Conservation (phyloP, 1,140 invertebrate genomes). For the Manduca sexta region DNA sequence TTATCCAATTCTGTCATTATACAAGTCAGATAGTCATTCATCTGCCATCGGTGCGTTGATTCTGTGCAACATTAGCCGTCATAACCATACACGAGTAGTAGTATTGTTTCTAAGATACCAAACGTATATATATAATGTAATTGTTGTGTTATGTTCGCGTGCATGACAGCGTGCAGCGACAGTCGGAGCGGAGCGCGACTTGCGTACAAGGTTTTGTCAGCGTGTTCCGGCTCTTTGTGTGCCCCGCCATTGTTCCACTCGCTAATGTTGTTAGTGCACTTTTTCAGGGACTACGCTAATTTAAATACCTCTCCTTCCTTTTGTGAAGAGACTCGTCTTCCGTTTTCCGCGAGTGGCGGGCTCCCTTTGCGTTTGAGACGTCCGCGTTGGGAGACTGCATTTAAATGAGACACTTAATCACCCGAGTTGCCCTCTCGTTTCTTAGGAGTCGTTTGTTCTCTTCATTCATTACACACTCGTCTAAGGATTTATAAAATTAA, state of each 20-base stretch:
- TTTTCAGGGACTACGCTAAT: slow-evolving; percentile 70
- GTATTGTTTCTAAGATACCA: too few species aligned
- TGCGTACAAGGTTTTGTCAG: slow-evolving; percentile 30
- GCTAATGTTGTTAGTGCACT: slow-evolving; percentile 72
- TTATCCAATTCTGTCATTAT: too few species aligned
- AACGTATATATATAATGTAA: too few species aligned
- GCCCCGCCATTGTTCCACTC: slow-evolving; percentile 61
- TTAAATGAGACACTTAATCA: slow-evolving; percentile 74
- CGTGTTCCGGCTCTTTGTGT: slow-evolving; percentile 58
- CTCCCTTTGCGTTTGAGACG: slow-evolving; percentile 67
- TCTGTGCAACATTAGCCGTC: too few species aligned
- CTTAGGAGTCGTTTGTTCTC: slow-evolving; percentile 60
- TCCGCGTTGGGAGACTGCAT: slow-evolving; percentile 67
- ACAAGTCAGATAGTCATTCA: too few species aligned
- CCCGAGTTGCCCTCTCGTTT: slow-evolving; percentile 59
- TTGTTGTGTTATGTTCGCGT: not conserved
- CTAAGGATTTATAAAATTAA: slow-evolving; percentile 37
- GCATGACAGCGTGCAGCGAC: not conserved
- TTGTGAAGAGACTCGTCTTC: slow-evolving; percentile 67
- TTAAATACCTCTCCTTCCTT: slow-evolving; percentile 70
- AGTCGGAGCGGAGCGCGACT: slow-evolving; percentile 1
- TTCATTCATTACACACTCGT: slow-evolving; percentile 58
- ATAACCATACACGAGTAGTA: too few species aligned
- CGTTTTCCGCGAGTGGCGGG: slow-evolving; percentile 62
- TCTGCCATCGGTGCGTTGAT: too few species aligned